Evolutionary conservation across 1,140 invertebrate genomes (phyloP), one percentile per base, ranked within the genome.

Genomic region (Calephelis nemesis): DNA sequence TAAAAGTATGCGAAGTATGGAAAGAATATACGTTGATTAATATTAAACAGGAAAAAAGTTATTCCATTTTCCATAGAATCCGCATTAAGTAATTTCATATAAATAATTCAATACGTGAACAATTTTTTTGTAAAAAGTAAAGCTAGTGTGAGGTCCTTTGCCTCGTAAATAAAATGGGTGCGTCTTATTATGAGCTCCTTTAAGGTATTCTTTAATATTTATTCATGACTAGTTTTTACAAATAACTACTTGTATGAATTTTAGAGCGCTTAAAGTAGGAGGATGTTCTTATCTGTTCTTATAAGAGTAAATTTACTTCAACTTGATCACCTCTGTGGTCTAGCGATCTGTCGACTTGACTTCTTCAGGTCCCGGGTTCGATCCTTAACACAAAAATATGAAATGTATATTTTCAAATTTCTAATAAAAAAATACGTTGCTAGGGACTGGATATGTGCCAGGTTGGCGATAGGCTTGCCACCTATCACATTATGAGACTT

Each of bases 41-140:
- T 68, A 70, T 70, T 72, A 64, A 67, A 63, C 45, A 47, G 62
- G 45, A 15, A 54, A 66, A 54, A 65, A 54, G 12, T 52, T 52
- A 66, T 67, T 67, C 50, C 60, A 67, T 73, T 67, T 73, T 67
- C 64, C 71, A 67, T 73, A 69, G 49, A 69, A 54, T 62, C 54
- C 50, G 62, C 47, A 63, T 65, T 58, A 66, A 58, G 74, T 70
- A 71, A 72, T 69, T 71, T 63, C 47, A 63, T 65, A 76, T 78
- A 74, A 78, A 78, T 76, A 76, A 78, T 78, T 76, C 76, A 78
- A 50, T 70, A 67, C 63, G 13, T 78, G 79, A 80, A 81, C 75
- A 67, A 74, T 78, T 81, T 80, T 76, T 19, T 54, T 58, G 58
- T 60, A 60, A 78, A 70, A 70, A 75, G 62, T 78, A 66, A 45